These are phyloP conservation scores for Mormyrops attenuatus DNA, from an alignment of 2,797 vertebrate species.

Conservation along the genomic window DNA sequence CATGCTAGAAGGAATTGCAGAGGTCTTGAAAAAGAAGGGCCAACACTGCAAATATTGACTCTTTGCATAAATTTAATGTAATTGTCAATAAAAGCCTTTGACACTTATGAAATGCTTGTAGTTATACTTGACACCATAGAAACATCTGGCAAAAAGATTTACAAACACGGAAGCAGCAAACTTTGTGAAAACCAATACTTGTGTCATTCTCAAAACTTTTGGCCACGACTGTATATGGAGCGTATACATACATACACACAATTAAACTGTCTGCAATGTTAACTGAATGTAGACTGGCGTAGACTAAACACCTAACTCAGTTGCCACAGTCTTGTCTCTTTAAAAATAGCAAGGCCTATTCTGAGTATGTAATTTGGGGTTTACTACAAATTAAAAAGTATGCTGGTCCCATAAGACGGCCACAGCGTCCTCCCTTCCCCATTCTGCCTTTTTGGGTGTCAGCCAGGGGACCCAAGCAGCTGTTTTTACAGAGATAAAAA, in stretches of 20 bases:
- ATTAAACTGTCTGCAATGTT: not conserved
- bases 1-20: not conserved
- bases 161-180: not conserved
- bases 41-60: not conserved
- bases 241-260: not conserved
- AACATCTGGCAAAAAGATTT: not conserved
- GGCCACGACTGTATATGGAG: not conserved
- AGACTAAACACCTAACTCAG: not conserved
- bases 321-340: not conserved
- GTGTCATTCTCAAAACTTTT: not conserved
- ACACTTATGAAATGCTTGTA: not conserved
- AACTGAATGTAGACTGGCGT: not conserved
- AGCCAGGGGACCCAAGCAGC: not conserved
- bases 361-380: not conserved
- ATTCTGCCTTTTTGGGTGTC: not conserved
- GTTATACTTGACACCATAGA: not conserved
- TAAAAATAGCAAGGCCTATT: not conserved
- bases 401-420: not conserved
- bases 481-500: not conserved
- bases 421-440: not conserved
- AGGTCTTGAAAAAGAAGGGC: not conserved
- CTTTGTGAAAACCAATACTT: not conserved
- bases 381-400: conserved; percentile 11
- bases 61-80: not conserved
- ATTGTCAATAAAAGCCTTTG: not conserved